Base-by-base conservation (phyloP, 2,888 invertebrate genomes). In the Elmis aenea region DNA sequence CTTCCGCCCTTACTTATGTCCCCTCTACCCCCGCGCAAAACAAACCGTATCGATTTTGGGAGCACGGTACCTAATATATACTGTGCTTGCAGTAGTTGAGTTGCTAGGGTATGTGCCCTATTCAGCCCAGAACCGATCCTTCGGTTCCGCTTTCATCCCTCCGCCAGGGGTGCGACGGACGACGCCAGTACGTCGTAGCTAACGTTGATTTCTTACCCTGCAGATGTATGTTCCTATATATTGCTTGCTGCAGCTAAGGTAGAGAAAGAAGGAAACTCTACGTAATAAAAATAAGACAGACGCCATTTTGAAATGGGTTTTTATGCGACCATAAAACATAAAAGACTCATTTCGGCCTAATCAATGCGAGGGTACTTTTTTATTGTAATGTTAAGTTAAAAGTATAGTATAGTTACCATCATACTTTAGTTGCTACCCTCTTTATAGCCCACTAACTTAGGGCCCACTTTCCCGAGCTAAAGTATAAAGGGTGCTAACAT, bases 41-140 rank as follows among this genome's bases (percentile, higher is more conserved):
- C 66, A 66, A 64, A 66, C 67, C 64, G 63, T 68, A 69, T 69
- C 68, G 69, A 69, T 69, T 69, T 68, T 67, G 61, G 64, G 59
- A 62, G 63, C 62, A 52, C 50, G 43, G 51, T 50, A 62, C 58
- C 61, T 62, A 61, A 62, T 63, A 61, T 62, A 64, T 57, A 62
- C 61, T 37, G 37, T 48, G 48, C 48, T 52, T 52, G 51, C 52
- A 51, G 52, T 52, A 61, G 61, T 61, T 61, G 60, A 61, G 61
- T 61, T 61, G 60, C 59, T 59, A 59, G 59, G 60, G 53, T 57
- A 54, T 59, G 55, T 54, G 50, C 54, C 50, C 47, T 45, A 50
- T 48, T 51, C 48, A 41, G 45, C 38, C 26, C 31, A 46, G 32
- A 50, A 52, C 50, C 35, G 27, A 35, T 53, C 50, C 57, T 31